Base-by-base conservation (phyloP, 2,113 vertebrate genomes). In the Hippoglossus stenolepis region DNA sequence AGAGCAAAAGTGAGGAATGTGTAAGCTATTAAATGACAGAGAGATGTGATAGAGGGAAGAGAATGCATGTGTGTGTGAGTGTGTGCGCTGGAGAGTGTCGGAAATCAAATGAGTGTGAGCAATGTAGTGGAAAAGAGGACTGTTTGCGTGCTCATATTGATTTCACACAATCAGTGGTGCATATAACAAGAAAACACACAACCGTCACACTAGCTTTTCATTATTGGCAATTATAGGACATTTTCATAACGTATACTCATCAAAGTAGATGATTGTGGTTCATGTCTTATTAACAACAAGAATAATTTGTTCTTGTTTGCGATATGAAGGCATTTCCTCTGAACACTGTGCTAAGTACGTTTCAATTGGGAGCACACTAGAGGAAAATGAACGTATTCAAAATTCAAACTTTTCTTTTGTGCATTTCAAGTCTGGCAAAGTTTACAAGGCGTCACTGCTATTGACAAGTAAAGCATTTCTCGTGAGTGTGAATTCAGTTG, bases 251-350 rank as follows among this genome's bases (percentile, higher is more conserved):
- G 14, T 61, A 23, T 20, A 56, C 62, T 73, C 74, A 58, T 68
- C 43, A 73, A 53, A 73, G 31, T 40, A 67, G 70, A 69, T 57
- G 26, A 61, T 23, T 21, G n/a, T 45, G 43, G 17, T 24, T 64
- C 49, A 18, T 11, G 24, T 58, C 38, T 72, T 59, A 65, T 59
- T 66, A 66, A 75, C 40, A 57, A 59, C 21, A 72, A 43, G 47
- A 23, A 73, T 76, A 24, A 85, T 79, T 81, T 59, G 24, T 49
- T 73, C 63, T 65, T 10, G 81, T 65, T 75, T 65, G 66, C 35
- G 59, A 66, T 66, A 74, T 70, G 67, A 72, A 79, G 70, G 4
- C 0, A 65, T 70, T 80, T 76, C 31, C 21, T 73, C 20, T 49
- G 3, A 64, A 40, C 45, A 21, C 58, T 38, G 31, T 61, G 38